Evolutionary conservation across 2,888 invertebrate species (phyloP), one percentile per base, ranked within the genome.

Genomic region (Piscicola geometra): DNA sequence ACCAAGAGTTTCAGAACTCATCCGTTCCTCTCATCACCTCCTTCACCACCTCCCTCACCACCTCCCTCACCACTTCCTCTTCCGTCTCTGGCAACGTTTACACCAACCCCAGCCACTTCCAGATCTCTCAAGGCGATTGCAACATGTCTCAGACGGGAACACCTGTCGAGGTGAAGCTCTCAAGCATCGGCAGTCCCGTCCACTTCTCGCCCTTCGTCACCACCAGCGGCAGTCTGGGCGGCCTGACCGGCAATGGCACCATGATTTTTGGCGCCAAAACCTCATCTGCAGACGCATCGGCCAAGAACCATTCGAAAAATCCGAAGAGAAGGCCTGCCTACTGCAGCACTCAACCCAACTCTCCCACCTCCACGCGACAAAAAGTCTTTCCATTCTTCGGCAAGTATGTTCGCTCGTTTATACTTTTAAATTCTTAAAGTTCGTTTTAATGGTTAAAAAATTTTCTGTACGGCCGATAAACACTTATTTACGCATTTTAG

Each of bases 311-410:
- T 15, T 18, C 60, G 3, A 56, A 56, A n/a, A n/a, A 18, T 9
- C n/a, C 60, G 3, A 25, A 56, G 60, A 9, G 25, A 25, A 56
- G 60, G n/a, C n/a, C 60, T 1, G 36, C 56, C 30, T 56, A 68
- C 52, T 76, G 71, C 71, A 76, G 32, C 71, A 76, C 76, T 32
- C 71, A 71, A 30, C 76, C 76, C 12, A 76, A 76, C 71, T 76
- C 76, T 21, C 76, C 76, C 21, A 76, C 76, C 1, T 66, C 71
- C 30, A 66, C 66, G n/a, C 52, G 71, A 33, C 71, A 76, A 32
- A 70, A 66, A 36, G 71, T 71, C n/a, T 74, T 66, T 30, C 64
- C 72, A 32, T 33, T 76, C 18, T 76, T 76, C 64, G 76, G 76
- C n/a, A 73, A 36, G 73, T 73, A 18, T 18, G 1, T 64, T 64